phyloP scores from a whole-genome alignment of 2,797 vertebrate species.

The Sparus aurata region DNA sequence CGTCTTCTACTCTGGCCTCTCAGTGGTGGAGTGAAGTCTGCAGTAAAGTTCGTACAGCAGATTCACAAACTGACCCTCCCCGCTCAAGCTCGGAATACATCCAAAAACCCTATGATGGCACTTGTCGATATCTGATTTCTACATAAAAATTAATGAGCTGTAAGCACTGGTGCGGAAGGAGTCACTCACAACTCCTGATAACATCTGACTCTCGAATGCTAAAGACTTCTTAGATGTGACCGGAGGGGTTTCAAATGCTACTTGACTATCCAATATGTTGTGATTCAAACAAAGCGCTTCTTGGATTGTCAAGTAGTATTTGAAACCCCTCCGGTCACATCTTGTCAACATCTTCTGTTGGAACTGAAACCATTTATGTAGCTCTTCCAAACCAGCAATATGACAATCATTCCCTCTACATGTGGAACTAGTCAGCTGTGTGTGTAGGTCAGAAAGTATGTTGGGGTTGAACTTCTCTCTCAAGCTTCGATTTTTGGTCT shows the following conservation, averaged over 20 bases:
- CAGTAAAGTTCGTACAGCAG: background rate
- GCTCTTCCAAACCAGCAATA: background rate
- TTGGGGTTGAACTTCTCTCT: no score
- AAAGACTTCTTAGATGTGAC: no score
- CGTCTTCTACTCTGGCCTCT: background rate
- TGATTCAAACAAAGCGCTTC: no score
- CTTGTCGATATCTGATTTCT: no score
- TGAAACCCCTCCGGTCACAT: no score
- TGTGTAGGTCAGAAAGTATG: no score
- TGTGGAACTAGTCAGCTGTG: background rate
- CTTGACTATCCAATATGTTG: no score
- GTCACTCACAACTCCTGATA: no score
- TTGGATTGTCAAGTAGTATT: no score
- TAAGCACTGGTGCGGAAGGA: background rate
- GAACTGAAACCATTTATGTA: background rate
- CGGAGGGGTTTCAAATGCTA: no score
- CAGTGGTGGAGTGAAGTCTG: background rate
- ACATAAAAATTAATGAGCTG: background rate
- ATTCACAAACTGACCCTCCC: background rate
- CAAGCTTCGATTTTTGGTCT: background rate
- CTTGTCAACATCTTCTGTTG: no score
- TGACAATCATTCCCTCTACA: background rate
- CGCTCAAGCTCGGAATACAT: background rate
- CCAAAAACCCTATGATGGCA: background rate
- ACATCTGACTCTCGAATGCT: no score